Evolutionary conservation across 2,113 vertebrate genomes (phyloP).

Genomic region (Etia nguti): DNA sequence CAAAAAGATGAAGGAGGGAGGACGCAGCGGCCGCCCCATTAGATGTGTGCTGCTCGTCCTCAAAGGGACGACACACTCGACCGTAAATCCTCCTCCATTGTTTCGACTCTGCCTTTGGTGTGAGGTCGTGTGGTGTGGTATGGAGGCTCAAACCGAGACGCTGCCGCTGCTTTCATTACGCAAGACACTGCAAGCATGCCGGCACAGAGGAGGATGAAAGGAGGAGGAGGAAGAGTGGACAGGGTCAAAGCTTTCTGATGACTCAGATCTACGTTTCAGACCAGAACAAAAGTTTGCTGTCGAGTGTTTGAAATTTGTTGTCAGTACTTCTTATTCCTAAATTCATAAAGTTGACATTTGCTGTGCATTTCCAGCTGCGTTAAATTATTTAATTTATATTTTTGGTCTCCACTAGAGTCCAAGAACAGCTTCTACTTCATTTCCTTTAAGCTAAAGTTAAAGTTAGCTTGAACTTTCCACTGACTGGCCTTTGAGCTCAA

Average conservation of each 20-base stretch:
- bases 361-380: not conserved
- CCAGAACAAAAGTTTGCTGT: not conserved
- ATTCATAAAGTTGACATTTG: not conserved
- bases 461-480: not conserved
- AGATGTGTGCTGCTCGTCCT: not conserved
- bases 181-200: slow-evolving; percentile 23
- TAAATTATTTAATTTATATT: not conserved
- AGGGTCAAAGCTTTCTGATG: not conserved
- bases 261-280: not conserved
- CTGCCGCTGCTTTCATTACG: slow-evolving; percentile 1
- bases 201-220: not conserved
- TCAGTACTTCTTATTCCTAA: not conserved
- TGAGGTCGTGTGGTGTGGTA: not conserved
- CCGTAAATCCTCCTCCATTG: not conserved
- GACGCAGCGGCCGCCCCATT: not conserved
- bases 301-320: not conserved
- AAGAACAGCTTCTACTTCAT: not conserved
- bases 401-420: too few species aligned
- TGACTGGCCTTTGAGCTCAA: not conserved
- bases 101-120: not conserved
- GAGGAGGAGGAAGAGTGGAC: not conserved
- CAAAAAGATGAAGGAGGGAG: not conserved
- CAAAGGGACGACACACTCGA: not conserved
- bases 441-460: not conserved
- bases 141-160: not conserved